Base-by-base conservation (phyloP, 2,113 vertebrate species). In the Thamnophis sirtalis region DNA sequence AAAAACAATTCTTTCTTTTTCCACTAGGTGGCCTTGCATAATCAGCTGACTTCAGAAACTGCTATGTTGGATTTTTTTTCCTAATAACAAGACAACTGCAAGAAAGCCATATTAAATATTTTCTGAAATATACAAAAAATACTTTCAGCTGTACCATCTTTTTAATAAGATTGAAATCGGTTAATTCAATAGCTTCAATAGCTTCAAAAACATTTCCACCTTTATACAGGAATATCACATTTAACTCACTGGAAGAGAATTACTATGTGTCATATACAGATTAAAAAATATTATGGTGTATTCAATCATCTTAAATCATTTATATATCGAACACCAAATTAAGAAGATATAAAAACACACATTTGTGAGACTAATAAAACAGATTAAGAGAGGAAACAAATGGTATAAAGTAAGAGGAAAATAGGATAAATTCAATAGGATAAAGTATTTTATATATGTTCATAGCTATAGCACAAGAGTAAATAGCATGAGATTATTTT, bases 11-110 rank as follows among this genome's bases (percentile, higher is more conserved):
- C 53, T 86, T 51, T 55, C 26, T 43, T 87, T 91, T 53, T n/a
- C 90, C 90, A 91, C 90, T 91, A 54, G 90, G 49, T 87, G 86
- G 86, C 91, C 60, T 92, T 92, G 60, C 50, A 92, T 53, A 88
- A 54, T 55, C 60, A 49, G 22, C 43, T 63, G 26, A 24, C 15
- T 9, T 50, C 54, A 60, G 54, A 50, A 50, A 50, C 49, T 33
- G 15, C 19, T 21, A 1, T 85, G 38, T 28, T 80, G 68, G 0
- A 11, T 43, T 43, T 38, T 38, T 80, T 80, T 80, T 43, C 9
- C 73, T 17, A 80, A 73, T 7, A 73, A 15, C 68, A 38, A 73
- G 15, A 7, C 33, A 21, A 21, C 33, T 80, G 33, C 17, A 19
- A 80, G 33, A 80, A 80, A 80, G 73, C 73, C 73, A 9, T 22